These are phyloP conservation scores for Prunella strophiata DNA, from an alignment of 2,797 vertebrate genomes.

Conservation along the genomic window DNA sequence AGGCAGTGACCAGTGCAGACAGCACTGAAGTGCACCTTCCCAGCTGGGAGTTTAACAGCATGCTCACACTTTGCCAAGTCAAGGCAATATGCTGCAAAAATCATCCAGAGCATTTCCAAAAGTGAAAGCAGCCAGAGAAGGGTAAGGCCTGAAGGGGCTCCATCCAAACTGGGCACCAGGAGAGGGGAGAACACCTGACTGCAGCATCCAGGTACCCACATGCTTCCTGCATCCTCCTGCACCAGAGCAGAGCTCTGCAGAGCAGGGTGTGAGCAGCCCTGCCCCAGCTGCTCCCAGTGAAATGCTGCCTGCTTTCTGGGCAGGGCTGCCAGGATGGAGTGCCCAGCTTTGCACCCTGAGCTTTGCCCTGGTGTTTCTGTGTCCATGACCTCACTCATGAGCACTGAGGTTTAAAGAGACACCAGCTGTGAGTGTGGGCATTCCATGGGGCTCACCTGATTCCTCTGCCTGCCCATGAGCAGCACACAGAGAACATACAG, in stretches of 20 bases:
- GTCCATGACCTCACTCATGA: neutral
- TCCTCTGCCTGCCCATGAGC: constrained; percentile 96
- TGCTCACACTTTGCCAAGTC: neutral
- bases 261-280: neutral
- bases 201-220: neutral
- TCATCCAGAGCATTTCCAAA: neutral
- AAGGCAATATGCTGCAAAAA: neutral
- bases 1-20: neutral
- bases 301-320: neutral
- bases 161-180: neutral
- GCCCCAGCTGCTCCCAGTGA: neutral
- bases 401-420: neutral
- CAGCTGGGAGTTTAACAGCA: neutral
- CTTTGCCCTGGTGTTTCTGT: neutral
- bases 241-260: neutral
- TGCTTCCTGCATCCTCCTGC: neutral
- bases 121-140: neutral
- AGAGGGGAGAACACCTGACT: neutral
- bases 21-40: neutral
- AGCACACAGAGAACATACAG: constrained; percentile 96
- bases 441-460: constrained; percentile 85
- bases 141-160: neutral
- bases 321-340: neutral
- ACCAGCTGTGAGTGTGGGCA: neutral
- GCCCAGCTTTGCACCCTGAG: neutral